These are phyloP conservation scores for Melolontha melolontha DNA, from an alignment of 2,888 invertebrate species.

Conservation along the genomic window DNA sequence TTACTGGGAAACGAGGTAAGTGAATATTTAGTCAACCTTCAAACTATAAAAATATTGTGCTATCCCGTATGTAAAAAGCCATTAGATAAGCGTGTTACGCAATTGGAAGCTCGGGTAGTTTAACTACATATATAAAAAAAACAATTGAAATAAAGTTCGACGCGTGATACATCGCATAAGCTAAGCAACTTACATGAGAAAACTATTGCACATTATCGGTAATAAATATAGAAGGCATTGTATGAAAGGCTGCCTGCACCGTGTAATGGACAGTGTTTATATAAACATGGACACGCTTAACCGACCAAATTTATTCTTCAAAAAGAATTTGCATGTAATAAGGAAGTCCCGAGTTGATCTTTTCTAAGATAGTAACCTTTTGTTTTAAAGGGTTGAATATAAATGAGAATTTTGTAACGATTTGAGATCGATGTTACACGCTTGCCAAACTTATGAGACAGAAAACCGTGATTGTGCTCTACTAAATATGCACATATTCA, in stretches of 20 bases:
- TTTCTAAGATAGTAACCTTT: constrained; percentile 57
- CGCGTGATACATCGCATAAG: no score
- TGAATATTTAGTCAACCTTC: no score
- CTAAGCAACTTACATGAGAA: no score
- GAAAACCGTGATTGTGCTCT: constrained; percentile 49
- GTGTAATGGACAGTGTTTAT: constrained; percentile 10
- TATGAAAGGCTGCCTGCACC: neutral
- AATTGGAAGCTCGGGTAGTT: no score
- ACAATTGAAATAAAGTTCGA: no score
- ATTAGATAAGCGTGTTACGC: no score
- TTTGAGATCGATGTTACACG: constrained; percentile 64
- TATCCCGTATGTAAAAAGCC: no score
- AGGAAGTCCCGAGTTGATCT: constrained; percentile 53
- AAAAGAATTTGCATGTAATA: constrained; percentile 50
- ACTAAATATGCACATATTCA: constrained; percentile 63
- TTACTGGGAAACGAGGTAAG: no score
- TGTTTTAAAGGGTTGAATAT: constrained; percentile 59
- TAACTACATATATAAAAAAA: no score
- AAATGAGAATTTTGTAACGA: constrained; percentile 62
- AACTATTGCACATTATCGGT: no score
- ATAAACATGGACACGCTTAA: constrained; percentile 5
- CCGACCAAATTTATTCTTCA: constrained; percentile 41
- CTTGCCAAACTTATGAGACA: constrained; percentile 59
- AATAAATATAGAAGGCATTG: no score
- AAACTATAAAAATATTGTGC: no score